phyloP scores from a whole-genome alignment of 2,797 vertebrate species.

The Labroides dimidiatus region DNA sequence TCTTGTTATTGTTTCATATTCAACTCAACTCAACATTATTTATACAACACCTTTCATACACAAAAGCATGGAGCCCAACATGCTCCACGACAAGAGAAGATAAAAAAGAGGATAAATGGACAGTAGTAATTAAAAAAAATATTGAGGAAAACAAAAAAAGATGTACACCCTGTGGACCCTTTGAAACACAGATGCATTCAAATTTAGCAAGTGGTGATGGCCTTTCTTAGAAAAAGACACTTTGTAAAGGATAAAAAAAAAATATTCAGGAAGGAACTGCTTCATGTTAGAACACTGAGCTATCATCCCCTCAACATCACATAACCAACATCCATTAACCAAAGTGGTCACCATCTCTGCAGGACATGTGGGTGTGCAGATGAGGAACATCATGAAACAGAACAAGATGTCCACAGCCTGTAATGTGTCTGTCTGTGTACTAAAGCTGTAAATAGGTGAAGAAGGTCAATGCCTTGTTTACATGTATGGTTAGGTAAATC shows the following conservation, averaged over 20 bases:
- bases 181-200: not conserved
- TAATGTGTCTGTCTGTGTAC: constrained; percentile 9
- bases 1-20: constrained; percentile 16
- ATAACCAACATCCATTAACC: constrained; percentile 10
- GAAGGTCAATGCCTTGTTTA: constrained; percentile 39
- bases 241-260: too few species aligned
- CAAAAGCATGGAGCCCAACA: too few species aligned
- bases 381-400: constrained; percentile 44
- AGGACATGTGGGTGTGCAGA: constrained; percentile 29
- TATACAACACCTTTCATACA: too few species aligned
- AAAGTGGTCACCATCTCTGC: constrained; percentile 25
- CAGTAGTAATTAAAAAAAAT: too few species aligned
- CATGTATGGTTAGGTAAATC: constrained; percentile 23
- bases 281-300: too few species aligned
- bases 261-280: too few species aligned
- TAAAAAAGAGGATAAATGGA: too few species aligned
- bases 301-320: constrained; percentile 1
- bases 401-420: constrained; percentile 21
- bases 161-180: constrained; percentile 30
- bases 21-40: too few species aligned
- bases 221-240: not conserved
- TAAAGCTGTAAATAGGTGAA: constrained; percentile 17
- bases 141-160: constrained; percentile 9
- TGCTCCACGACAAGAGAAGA: too few species aligned
- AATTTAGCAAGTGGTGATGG: constrained; percentile 8